Base-by-base conservation (phyloP, 2,888 invertebrate species). In the Linnaemya tessellans region DNA sequence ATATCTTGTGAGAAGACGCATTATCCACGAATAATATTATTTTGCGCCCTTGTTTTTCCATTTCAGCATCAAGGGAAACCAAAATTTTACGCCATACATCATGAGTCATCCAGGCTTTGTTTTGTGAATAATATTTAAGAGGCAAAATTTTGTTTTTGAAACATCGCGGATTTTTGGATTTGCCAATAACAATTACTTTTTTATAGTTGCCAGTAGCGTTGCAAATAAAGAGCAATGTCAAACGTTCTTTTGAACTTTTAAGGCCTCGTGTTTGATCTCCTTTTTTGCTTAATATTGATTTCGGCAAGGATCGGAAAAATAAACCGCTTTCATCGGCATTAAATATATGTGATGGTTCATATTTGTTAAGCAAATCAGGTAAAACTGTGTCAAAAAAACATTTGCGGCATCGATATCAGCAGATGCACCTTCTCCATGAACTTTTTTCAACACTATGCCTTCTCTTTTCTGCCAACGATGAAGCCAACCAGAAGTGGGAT, bases 11-110 rank as follows among this genome's bases (percentile, higher is more conserved):
- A 22, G 71, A 87, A 20, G 86, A 56, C n/a, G 80, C 80, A 56
- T 87, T 87, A 54, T 87, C 84, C 0, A 86, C 84, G 38, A 87
- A 84, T 18, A 82, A 71, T 75, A 86, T 87, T 70, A 87, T 82
- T 62, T 87, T 86, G 54, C 86, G 68, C 10, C 71, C 65, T 60
- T 86, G 78, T 70, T 30, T 79, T 60, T 65, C 71, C 84, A 86
- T 87, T 86, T 87, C 80, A 49, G 68, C 80, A 56, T 86, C 80
- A 58, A 88, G 67, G 25, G 70, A 73, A 62, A 58, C 41, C n/a
- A 87, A 73, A 58, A 87, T 83, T 64, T 80, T 8, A 3, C 43
- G 22, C 86, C 84, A 87, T 81, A 87, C 18, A 68, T 78, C 18
- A 68, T 84, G 75, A 11, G 84, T 84, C 84, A 85, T 86, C 84